Evolutionary conservation across 2,113 vertebrate genomes (phyloP).

Genomic region (Galemys pyrenaicus): DNA sequence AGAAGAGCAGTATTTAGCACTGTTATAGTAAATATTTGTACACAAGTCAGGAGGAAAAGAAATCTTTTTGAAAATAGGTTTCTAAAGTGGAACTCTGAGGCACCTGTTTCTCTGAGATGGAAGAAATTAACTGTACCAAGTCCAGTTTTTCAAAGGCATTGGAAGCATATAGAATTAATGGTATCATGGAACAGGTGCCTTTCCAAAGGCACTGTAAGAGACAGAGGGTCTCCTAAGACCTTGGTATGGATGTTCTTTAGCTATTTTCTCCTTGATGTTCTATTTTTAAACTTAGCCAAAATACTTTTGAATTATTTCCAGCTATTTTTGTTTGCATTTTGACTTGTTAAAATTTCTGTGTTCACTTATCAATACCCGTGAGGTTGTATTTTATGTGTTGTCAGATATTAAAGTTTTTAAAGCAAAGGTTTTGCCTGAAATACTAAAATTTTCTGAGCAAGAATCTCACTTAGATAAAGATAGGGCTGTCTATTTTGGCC

Average conservation of each 20-base stretch:
- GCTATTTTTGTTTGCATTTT: conserved; percentile 37
- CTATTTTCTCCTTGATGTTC: background rate
- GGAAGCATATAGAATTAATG: background rate
- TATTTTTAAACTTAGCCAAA: background rate
- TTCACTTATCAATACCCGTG: conserved; percentile 37
- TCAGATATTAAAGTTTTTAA: conserved; percentile 14
- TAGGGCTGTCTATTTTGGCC: background rate
- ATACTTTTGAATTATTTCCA: background rate
- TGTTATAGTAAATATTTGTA: conserved; percentile 48
- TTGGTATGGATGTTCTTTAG: background rate
- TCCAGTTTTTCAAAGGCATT: background rate
- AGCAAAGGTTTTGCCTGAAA: conserved; percentile 6
- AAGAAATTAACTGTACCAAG: background rate
- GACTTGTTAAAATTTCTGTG: background rate
- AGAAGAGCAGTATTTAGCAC: conserved; percentile 1
- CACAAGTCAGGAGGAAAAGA: background rate
- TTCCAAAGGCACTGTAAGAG: background rate
- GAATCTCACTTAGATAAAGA: background rate
- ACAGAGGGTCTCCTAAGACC: background rate
- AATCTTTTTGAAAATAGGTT: background rate
- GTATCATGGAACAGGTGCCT: background rate
- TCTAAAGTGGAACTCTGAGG: background rate
- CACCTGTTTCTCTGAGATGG: background rate
- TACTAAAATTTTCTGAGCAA: background rate
- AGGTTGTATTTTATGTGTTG: conserved; percentile 22